These are phyloP conservation scores for Cheirogaleus medius DNA, from an alignment of 2,113 vertebrate genomes.

Conservation along the genomic window DNA sequence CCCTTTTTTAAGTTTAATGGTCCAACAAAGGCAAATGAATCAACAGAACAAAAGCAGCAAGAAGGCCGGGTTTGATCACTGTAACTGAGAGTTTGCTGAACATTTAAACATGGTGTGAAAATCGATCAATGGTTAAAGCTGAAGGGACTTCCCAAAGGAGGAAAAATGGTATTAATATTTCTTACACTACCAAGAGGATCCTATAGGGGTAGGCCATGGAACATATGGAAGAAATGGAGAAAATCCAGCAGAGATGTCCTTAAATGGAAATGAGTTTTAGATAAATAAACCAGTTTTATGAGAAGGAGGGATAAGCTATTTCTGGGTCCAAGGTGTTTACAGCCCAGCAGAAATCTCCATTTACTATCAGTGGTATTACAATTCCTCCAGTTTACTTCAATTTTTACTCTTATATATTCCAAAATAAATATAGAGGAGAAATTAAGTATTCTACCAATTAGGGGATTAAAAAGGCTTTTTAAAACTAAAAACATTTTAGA, in stretches of 20 bases:
- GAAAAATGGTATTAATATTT: background rate
- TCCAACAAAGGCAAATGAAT: constrained; percentile 39
- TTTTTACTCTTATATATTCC: background rate
- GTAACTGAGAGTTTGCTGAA: background rate
- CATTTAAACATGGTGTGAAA: background rate
- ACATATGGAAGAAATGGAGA: constrained; percentile 21
- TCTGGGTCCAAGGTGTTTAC: background rate
- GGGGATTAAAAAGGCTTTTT: background rate
- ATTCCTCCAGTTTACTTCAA: constrained; percentile 1
- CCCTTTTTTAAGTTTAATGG: background rate
- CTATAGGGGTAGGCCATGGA: background rate
- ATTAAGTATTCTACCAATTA: background rate
- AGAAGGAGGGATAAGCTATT: background rate
- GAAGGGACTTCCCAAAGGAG: background rate
- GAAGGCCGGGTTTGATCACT: background rate
- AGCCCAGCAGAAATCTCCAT: background rate
- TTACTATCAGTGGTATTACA: background rate
- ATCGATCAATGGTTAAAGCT: background rate
- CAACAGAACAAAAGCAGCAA: constrained; percentile 10
- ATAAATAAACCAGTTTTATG: background rate
- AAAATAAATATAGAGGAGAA: background rate
- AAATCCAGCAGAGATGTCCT: background rate
- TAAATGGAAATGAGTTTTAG: constrained; percentile 32
- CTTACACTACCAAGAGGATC: background rate
- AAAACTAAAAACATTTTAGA: background rate